A percentile compares a stretch with the other conserved stretches of the same genome.
Conservation (phyloP, 2,113 vertebrate genomes). For the Callipepla squamata region DNA sequence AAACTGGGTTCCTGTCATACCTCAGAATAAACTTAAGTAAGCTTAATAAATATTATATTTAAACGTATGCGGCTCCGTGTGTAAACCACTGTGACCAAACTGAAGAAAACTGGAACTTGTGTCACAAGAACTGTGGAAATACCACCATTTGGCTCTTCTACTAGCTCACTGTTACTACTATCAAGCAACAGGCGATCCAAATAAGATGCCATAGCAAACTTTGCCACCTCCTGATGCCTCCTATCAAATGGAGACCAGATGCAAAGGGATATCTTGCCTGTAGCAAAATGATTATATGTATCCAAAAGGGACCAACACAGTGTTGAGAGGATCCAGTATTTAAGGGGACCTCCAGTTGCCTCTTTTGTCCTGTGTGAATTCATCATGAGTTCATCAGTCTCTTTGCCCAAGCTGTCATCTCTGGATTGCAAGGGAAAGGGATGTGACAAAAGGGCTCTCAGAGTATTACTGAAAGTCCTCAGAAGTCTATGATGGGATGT, state of each 20-base stretch:
- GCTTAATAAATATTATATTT: conserved; percentile 64
- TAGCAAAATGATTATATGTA: not conserved
- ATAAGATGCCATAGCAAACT: conserved; percentile 39
- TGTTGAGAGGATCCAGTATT: not conserved
- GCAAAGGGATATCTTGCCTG: not conserved
- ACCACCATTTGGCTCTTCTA: conserved; percentile 51
- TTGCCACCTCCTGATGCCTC: conserved; percentile 34
- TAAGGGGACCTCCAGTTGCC: not conserved
- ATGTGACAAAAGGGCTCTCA: not conserved
- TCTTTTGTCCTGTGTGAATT: not conserved
- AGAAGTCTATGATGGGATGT: not conserved
- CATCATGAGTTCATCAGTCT: not conserved
- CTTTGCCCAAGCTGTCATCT: not conserved
- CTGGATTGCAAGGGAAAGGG: not conserved
- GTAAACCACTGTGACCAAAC: conserved; percentile 48
- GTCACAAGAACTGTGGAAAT: conserved; percentile 38
- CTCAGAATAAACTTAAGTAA: conserved; percentile 50
- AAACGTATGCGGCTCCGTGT: conserved; percentile 30
- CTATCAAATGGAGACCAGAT: conserved; percentile 58
- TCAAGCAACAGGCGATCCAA: conserved; percentile 42
- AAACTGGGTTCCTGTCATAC: conserved; percentile 52
- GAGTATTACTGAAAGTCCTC: not conserved
- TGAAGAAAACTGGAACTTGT: conserved; percentile 32
- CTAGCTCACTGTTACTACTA: conserved; percentile 53
- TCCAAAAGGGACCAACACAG: accelerated